A percentile compares a stretch with the other conserved stretches of the same genome.
Evolutionary conservation across 2,113 vertebrate genomes (phyloP).

Genomic region (Aspidoscelis tigris): DNA sequence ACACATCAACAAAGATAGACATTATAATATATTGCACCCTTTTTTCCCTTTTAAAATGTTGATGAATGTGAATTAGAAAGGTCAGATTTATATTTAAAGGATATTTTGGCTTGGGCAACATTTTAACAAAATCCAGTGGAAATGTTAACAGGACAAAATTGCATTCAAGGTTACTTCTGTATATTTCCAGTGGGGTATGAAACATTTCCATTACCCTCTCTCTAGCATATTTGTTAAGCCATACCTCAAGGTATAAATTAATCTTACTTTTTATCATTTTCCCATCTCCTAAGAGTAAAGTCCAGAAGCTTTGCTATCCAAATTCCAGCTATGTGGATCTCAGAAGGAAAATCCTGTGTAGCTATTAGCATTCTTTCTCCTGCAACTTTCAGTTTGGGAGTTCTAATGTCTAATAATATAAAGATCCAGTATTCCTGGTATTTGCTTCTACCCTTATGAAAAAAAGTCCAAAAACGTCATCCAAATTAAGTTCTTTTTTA

Average conservation of each 20-base stretch:
- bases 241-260: not conserved
- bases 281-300: not conserved
- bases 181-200: not conserved
- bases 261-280: not conserved
- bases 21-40: not conserved
- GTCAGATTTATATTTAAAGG: not conserved
- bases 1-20: not conserved
- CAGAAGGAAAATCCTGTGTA: not conserved
- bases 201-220: not conserved
- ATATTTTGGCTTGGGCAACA: not conserved
- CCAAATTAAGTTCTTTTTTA: not conserved
- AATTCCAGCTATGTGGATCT: not conserved
- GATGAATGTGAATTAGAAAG: not conserved
- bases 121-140: not conserved
- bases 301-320: not conserved
- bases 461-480: not conserved
- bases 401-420: not conserved
- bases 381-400: not conserved
- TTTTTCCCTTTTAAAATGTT: not conserved
- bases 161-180: not conserved
- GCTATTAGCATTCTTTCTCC: not conserved
- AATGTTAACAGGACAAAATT: not conserved
- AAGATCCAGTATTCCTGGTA: not conserved
- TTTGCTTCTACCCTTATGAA: slow-evolving; percentile 11
- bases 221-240: not conserved